Evolutionary conservation across 1,140 invertebrate species (phyloP), one percentile per base, ranked within the genome.

Genomic region (Hirudo medicinalis): DNA sequence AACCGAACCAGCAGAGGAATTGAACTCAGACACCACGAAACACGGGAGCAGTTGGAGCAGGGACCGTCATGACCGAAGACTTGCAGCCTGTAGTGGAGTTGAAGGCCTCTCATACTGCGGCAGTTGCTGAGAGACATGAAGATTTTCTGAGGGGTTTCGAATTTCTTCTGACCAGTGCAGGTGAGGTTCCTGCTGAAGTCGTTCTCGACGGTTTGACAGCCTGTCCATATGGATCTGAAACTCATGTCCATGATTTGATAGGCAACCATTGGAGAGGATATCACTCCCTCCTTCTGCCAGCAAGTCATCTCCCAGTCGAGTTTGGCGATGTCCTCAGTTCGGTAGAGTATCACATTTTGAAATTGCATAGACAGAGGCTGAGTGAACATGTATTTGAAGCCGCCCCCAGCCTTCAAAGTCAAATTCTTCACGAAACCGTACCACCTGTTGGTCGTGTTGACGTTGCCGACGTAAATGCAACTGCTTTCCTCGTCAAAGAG

Each of bases 281-380:
- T 70, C 22, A 72, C 40, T 22, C 67, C 72, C 32, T 72, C 72
- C 68, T 72, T 72, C 67, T 72, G 22, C 72, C 72, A 72, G 22
- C 72, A 72, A 9, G 67, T 53, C 68, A 49, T 66, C 25, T 72
- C 67, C 49, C 32, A 53, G 29, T 57, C 27, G 19, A 72, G 67
- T n/a, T 70, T 54, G 29, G 15, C 25, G 27, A 70, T 60, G 53
- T 72, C 72, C n/a, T 69, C 49, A 5, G 29, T 49, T 20, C 27
- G 4, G 67, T 72, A 72, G 17, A 72, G 53, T 66, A 72, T 72
- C 40, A 69, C 72, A 32, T 70, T 72, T 25, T 57, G 67, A 25
- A 69, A 53, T 29, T 71, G 67, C 72, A 72, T 72, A 22, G 54
- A 32, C n/a, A n/a, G 54, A 22, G 72, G 72, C 20, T 72, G 67